Base-by-base conservation (phyloP, 2,888 invertebrate species). In the Watsonalla binaria region DNA sequence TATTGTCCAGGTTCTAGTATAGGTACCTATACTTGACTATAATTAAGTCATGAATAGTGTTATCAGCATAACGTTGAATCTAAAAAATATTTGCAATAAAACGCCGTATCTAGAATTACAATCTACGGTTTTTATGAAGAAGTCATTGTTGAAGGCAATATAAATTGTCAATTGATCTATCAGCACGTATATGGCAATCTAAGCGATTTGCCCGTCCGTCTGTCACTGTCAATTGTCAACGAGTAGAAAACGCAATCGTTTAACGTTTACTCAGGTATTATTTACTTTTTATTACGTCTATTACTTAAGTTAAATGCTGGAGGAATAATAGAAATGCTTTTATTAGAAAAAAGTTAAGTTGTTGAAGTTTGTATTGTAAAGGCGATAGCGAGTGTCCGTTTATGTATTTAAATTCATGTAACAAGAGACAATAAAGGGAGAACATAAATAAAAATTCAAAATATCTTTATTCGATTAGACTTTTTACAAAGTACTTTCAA, bases 121-220 rank as follows among this genome's bases (percentile, higher is more conserved):
- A 13, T 34, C 24, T 50, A 50, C n/a, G 37, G 37, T 24, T n/a
- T 34, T 11, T 37, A 37, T 13, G 37, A 14, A 24, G 6, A 49
- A 15, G 0, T 14, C 51, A 49, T 37, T 49, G 49, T 49, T 39
- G 49, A 37, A 37, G 14, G 49, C 37, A 13, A 8, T 15, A 49
- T 35, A 48, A 35, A 48, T 35, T 33, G 34, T 13, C 37, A 14
- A 37, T 15, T 37, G 37, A 47, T 13, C 47, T 35, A 48, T 48
- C 47, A 48, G 14, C 14, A 48, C 49, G 9, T 49, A 49, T 49
- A 55, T 24, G 55, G 55, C 39, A 13, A 34, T 46, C 49, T 37
- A 49, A 49, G 49, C 37, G 37, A 49, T 49, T 49, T 39, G 7
- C 49, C 42, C 37, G 39, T 49, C 49, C 15, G 37, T 15, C 34